Evolutionary conservation across 1,140 invertebrate species (phyloP).

Genomic region (Drosophila baimaii): DNA sequence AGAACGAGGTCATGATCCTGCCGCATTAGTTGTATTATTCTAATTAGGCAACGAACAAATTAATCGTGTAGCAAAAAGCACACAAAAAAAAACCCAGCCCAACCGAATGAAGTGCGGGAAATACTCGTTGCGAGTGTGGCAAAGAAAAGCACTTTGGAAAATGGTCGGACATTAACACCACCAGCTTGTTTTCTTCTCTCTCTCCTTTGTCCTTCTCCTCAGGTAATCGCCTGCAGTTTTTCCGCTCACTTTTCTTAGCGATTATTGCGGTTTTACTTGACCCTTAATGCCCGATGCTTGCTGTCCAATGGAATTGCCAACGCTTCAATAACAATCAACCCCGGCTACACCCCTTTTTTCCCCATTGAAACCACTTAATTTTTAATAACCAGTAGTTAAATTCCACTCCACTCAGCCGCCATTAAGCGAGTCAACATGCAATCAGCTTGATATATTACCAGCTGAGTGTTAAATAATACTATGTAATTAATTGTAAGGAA

Average conservation of each 20-base stretch:
- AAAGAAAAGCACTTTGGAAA: slow-evolving; percentile 58
- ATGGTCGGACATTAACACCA: slow-evolving; percentile 66
- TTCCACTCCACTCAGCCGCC: slow-evolving; percentile 48
- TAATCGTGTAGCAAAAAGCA: slow-evolving; percentile 58
- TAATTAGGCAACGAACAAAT: slow-evolving; percentile 73
- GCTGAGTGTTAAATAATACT: slow-evolving; percentile 31
- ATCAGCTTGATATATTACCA: slow-evolving; percentile 50
- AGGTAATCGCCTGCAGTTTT: slow-evolving; percentile 48
- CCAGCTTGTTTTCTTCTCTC: slow-evolving; percentile 30
- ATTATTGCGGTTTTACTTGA: slow-evolving; percentile 50
- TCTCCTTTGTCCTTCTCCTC: neutral
- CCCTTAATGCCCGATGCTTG: slow-evolving; percentile 29
- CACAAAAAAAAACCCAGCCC: neutral
- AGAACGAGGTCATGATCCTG: slow-evolving; percentile 22
- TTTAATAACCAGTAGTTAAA: slow-evolving; percentile 77
- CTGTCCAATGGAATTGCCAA: slow-evolving; percentile 24
- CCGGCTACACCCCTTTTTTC: neutral
- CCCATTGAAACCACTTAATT: slow-evolving; percentile 55
- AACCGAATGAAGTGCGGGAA: slow-evolving; percentile 57
- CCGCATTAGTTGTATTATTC: slow-evolving; percentile 75
- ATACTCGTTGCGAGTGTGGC: slow-evolving; percentile 1
- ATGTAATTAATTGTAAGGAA: too few species aligned
- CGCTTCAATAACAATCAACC: slow-evolving; percentile 48
- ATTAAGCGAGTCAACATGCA: slow-evolving; percentile 64
- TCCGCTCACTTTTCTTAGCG: slow-evolving; percentile 13